Percentiles rank a stretch among this genome's conserved stretches.
These are phyloP conservation scores for Antechinus stuartii DNA, from an alignment of 2,113 vertebrate species.

Conservation along the genomic window DNA sequence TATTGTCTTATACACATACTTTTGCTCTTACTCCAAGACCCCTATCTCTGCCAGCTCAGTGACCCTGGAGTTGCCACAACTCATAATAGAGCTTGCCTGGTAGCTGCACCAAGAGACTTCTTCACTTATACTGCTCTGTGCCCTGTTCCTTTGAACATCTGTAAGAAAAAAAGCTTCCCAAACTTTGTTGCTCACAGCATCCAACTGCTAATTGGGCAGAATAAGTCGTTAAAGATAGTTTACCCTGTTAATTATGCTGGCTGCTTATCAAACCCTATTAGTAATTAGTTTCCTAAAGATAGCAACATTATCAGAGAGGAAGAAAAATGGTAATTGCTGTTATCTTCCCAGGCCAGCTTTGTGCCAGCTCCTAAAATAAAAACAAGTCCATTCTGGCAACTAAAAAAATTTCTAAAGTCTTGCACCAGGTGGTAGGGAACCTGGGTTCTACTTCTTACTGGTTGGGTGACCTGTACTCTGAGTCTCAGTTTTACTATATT, in stretches of 20 bases:
- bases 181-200: not conserved
- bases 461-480: not conserved
- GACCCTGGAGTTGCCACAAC: not conserved
- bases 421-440: not conserved
- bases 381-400: not conserved
- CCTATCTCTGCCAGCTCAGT: not conserved
- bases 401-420: not conserved
- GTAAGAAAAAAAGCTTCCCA: not conserved
- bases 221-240: constrained; percentile 54
- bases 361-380: constrained; percentile 34
- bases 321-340: constrained; percentile 14
- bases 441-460: not conserved
- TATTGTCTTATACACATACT: not conserved
- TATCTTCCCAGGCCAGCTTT: constrained; percentile 14
- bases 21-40: not conserved
- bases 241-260: constrained; percentile 38
- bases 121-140: fast-evolving
- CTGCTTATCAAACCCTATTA: constrained; percentile 59
- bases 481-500: not conserved
- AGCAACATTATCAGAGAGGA: constrained; percentile 37
- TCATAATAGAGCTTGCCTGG: fast-evolving
- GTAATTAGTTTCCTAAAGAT: constrained; percentile 69
- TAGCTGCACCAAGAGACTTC: not conserved
- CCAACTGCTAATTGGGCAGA: constrained; percentile 49
- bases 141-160: fast-evolving